Evolutionary conservation across 2,888 invertebrate species (phyloP).

Genomic region (Sarcophaga subvicina): DNA sequence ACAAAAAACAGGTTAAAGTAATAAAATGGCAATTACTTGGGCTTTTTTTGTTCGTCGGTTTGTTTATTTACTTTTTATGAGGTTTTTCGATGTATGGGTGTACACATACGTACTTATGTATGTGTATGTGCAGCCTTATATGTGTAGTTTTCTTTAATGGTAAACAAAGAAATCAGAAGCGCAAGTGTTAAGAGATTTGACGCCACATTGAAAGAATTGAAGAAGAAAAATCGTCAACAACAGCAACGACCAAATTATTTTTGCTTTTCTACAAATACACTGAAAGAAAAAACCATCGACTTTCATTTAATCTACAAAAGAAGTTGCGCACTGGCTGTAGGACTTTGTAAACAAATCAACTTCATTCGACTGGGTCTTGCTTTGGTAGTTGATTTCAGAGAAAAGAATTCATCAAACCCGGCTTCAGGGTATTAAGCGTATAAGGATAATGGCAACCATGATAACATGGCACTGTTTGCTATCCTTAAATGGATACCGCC

Average conservation of each 20-base stretch:
- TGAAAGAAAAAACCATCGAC: no score
- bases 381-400: no score
- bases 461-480: no score
- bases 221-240: not conserved
- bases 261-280: no score
- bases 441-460: no score
- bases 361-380: no score
- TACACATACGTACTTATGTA: not conserved
- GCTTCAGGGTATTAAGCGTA: no score
- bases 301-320: no score
- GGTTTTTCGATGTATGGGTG: not conserved
- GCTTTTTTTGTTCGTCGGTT: not conserved
- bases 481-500: no score
- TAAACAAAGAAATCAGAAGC: conserved; percentile 46
- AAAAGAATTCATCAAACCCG: no score
- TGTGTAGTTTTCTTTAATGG: conserved; percentile 11
- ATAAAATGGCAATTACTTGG: conserved; percentile 64
- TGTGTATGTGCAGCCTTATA: not conserved
- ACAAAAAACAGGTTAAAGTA: conserved; percentile 60
- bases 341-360: no score
- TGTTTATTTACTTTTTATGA: not conserved
- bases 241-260: not conserved
- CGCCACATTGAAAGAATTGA: conserved; percentile 33
- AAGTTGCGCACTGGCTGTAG: no score
- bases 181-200: conserved; percentile 65